phyloP scores from a whole-genome alignment of 2,888 invertebrate species.

The Galerucella nymphaeae region DNA sequence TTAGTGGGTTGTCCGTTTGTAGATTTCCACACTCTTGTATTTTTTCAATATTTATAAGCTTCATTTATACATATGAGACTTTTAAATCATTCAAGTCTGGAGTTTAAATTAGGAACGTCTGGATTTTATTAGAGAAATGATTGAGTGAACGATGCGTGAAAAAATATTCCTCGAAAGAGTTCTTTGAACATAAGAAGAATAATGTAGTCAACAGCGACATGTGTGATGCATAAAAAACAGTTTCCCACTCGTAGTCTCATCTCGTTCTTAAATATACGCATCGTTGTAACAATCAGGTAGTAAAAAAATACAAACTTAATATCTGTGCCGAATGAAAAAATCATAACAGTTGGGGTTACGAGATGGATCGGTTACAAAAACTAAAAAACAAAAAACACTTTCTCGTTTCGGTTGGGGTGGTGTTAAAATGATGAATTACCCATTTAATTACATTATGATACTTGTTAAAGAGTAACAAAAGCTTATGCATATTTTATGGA shows the following conservation, averaged over 20 bases:
- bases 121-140: slow-evolving; percentile 34
- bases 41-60: slow-evolving; percentile 15
- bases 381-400: background rate
- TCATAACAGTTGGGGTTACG: background rate
- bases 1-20: background rate
- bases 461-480: too few relatives aligned
- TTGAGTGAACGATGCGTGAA: slow-evolving; percentile 30
- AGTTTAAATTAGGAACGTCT: slow-evolving; percentile 32
- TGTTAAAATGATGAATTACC: background rate
- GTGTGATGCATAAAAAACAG: slow-evolving; percentile 24
- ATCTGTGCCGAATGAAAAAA: background rate
- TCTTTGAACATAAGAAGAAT: slow-evolving; percentile 18
- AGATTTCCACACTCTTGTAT: slow-evolving; percentile 3
- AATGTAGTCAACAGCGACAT: slow-evolving; percentile 24
- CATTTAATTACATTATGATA: background rate
- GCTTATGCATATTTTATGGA: too few relatives aligned
- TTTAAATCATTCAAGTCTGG: slow-evolving; percentile 33
- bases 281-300: slow-evolving; percentile 4
- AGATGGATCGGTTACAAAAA: background rate
- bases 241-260: background rate
- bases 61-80: slow-evolving; percentile 26
- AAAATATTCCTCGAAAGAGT: slow-evolving; percentile 31
- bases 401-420: background rate
- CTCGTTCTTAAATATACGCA: background rate
- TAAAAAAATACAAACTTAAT: slow-evolving; percentile 2